These are phyloP conservation scores for Choloepus hoffmanni DNA, from an alignment of 2,113 vertebrate species.

Conservation along the genomic window DNA sequence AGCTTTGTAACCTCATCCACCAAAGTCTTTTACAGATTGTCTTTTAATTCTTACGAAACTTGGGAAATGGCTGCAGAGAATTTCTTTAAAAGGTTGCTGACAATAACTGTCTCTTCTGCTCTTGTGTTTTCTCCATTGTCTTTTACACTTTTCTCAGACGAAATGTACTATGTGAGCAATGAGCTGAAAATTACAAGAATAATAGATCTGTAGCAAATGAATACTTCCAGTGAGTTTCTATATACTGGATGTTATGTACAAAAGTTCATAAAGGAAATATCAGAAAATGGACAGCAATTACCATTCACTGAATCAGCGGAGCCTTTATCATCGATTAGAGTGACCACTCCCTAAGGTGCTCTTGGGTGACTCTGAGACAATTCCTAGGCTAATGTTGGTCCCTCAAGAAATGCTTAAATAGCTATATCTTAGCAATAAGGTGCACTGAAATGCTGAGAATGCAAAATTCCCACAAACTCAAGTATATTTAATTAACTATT, in stretches of 20 bases:
- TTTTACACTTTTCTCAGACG: neutral
- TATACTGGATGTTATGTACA: neutral
- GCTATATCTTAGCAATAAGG: neutral
- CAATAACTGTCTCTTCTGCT: neutral
- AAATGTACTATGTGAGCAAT: neutral
- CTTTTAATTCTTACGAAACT: neutral
- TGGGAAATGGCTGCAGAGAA: neutral
- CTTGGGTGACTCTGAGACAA: neutral
- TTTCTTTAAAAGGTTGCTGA: neutral
- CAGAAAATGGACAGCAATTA: neutral
- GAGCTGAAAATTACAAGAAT: neutral
- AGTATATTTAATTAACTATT: constrained; percentile 55
- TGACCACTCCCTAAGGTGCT: neutral
- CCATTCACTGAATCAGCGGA: neutral
- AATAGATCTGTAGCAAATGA: neutral
- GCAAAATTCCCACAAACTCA: constrained; percentile 16
- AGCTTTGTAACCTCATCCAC: neutral
- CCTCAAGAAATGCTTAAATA: neutral
- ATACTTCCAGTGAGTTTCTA: neutral
- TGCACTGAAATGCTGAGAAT: constrained; percentile 12
- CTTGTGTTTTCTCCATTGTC: neutral
- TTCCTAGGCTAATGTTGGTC: neutral
- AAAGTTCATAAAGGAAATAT: neutral
- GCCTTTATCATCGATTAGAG: neutral
- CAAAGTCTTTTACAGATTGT: neutral